Evolutionary conservation across 2,797 vertebrate genomes (phyloP).

Genomic region (Tachyglossus aculeatus): DNA sequence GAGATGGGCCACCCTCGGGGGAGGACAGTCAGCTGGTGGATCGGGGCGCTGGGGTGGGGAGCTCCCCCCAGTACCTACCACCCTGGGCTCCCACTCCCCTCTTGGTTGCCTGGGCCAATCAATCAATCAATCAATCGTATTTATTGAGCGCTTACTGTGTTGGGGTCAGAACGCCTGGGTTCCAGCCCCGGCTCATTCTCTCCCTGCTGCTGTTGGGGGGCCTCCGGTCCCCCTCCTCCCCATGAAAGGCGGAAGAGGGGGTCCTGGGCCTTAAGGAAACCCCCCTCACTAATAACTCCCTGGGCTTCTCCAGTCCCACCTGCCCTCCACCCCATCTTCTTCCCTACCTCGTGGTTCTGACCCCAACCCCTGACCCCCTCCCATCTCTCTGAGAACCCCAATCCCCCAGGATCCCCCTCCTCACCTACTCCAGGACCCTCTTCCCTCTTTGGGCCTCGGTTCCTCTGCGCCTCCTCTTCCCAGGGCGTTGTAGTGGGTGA

Average conservation of each 20-base stretch:
- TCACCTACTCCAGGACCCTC: no score
- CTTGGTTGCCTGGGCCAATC: no score
- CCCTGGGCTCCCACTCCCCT: background rate
- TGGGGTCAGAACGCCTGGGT: background rate
- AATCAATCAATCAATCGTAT: no score
- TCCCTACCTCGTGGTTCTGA: background rate
- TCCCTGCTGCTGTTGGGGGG: background rate
- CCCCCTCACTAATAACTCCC: background rate
- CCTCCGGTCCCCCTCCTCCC: background rate
- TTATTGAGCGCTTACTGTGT: no score
- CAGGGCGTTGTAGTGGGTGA: no score
- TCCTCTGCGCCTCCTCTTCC: background rate
- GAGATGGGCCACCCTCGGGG: background rate
- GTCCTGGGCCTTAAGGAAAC: fast-evolving
- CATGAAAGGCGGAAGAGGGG: background rate
- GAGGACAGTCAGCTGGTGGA: background rate
- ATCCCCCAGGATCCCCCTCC: background rate
- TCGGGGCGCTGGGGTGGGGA: background rate
- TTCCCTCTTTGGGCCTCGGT: background rate
- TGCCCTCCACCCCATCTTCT: background rate
- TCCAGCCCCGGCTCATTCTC: background rate
- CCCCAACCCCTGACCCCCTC: background rate
- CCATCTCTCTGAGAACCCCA: no score
- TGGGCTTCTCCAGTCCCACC: no score
- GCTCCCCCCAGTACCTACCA: background rate